phyloP scores from a whole-genome alignment of 2,888 invertebrate genomes.

The Drosophila kokeensis region DNA sequence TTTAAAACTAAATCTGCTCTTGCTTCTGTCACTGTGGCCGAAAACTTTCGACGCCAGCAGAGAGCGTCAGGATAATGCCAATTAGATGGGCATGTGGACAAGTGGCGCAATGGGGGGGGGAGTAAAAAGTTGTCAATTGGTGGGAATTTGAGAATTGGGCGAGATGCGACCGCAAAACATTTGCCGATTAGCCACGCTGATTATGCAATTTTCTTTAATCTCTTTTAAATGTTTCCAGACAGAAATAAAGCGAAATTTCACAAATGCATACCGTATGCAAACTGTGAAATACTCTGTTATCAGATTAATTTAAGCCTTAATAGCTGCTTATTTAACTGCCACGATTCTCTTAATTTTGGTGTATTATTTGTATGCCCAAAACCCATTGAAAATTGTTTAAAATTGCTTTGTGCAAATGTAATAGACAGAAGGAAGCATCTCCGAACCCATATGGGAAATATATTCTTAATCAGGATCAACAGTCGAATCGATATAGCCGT shows the following conservation, averaged over 20 bases:
- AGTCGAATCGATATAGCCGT: background rate
- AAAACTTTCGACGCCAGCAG: slow-evolving; percentile 50
- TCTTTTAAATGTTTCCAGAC: slow-evolving; percentile 29
- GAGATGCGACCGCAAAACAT: slow-evolving; percentile 59
- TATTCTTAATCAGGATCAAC: background rate
- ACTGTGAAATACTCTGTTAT: background rate
- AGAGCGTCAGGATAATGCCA: slow-evolving; percentile 64
- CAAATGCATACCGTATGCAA: background rate
- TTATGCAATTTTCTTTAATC: slow-evolving; percentile 72
- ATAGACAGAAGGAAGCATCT: background rate
- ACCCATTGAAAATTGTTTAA: background rate
- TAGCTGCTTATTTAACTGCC: background rate
- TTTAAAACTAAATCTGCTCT: slow-evolving; percentile 53
- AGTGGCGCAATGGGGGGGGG: background rate
- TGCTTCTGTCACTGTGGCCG: background rate
- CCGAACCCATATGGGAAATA: background rate
- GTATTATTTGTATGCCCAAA: background rate
- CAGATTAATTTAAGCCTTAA: background rate
- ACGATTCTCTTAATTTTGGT: background rate
- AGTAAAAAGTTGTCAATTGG: background rate
- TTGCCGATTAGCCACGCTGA: slow-evolving; percentile 70
- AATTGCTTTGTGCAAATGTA: background rate
- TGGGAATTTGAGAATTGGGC: slow-evolving; percentile 9
- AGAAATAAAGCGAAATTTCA: background rate
- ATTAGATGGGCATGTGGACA: slow-evolving; percentile 56